Evolutionary conservation across 1,140 invertebrate species (phyloP).

Genomic region (Drosophila subobscura): DNA sequence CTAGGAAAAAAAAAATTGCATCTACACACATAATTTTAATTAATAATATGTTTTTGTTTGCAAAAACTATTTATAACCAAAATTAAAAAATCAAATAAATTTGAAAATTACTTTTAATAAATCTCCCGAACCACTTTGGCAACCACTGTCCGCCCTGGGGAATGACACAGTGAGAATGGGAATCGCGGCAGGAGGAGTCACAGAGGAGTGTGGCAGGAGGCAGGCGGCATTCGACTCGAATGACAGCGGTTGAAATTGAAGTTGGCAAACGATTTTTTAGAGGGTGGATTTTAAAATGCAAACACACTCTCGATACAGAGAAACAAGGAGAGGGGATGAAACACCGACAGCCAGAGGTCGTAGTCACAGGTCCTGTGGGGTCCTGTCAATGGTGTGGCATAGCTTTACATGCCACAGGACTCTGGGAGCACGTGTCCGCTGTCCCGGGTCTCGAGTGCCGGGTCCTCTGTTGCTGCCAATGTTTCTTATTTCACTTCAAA

Average conservation of each 20-base stretch:
- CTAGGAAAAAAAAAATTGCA: too few species aligned
- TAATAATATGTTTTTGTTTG: too few species aligned
- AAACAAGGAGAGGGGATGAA: constrained; percentile 15
- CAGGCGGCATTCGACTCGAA: constrained; percentile 47
- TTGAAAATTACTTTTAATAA: too few species aligned
- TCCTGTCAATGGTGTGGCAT: constrained; percentile 35
- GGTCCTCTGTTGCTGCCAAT: constrained; percentile 44
- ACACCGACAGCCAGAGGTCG: constrained; percentile 28
- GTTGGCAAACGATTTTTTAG: constrained; percentile 73
- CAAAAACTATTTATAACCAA: too few species aligned
- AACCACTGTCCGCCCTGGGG: constrained; percentile 27
- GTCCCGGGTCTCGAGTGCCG: not conserved
- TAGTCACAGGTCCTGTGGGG: constrained; percentile 31
- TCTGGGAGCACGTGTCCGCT: constrained; percentile 46
- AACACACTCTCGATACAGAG: constrained; percentile 59
- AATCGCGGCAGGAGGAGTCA: too few species aligned
- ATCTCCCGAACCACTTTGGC: too few species aligned
- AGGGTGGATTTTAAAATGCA: constrained; percentile 80
- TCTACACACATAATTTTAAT: too few species aligned
- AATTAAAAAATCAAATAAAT: too few species aligned
- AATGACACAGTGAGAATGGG: not conserved
- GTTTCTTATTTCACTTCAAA: constrained; percentile 33
- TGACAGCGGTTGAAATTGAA: constrained; percentile 78
- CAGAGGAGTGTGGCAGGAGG: not conserved
- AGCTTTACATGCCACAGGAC: constrained; percentile 59